Base-by-base conservation (phyloP, 2,888 invertebrate genomes). In the Drosophila demipolita region DNA sequence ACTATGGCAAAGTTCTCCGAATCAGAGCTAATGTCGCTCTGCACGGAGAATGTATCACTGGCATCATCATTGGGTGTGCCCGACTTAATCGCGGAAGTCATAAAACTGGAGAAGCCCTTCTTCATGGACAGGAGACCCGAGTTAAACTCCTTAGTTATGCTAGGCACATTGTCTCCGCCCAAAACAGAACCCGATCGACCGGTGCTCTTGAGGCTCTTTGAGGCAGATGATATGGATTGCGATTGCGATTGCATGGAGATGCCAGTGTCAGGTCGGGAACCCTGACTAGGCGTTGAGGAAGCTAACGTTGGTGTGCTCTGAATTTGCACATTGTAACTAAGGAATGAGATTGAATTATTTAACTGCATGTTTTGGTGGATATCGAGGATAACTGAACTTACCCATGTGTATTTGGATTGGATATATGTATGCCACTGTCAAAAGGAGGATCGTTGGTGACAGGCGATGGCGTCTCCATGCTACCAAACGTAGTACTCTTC, bases 1-100 rank as follows among this genome's bases (percentile, higher is more conserved):
- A 97, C 95, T 53, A 96, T 95, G n/a, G 97, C 95, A 91, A 96
- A 97, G 82, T 97, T 96, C 87, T 97, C 97, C 76, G 97, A 97
- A 93, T 98, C 98, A 0, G 97, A 97, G 81, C 97, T 97, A 40
- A 96, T 96, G 73, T 98, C 98, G 80, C 97, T 97, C 82, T 95
- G 94, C 83, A 96, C 95, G 0, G 96, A 96, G 77, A 96, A 93
- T 0, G 96, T 95, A 90, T 97, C 96, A 87, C 96, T 96, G 60
- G 95, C 95, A 70, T 96, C 96, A 90, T 97, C 97, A 58, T 87
- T 92, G 42, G 91, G 89, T 0, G 96, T 95, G 52, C 94, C 95
- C 3, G 95, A 94, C 76, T 96, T 96, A 66, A 96, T 93, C n/a
- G 96, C 97, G 77, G 96, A 97, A 62, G 97, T 96, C 95, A 97